Evolutionary conservation across 2,113 vertebrate genomes (phyloP).

Genomic region (human): GRCh38 chr4:19105501-19106000

Average conservation of each 20-base stretch:
- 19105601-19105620: not conserved
- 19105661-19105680: not conserved
- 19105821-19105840: not conserved
- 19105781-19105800: not conserved
- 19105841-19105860: not conserved
- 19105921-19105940: not conserved
- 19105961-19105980: not conserved
- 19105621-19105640: not conserved
- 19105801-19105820: not conserved
- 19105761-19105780: not conserved
- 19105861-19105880: not conserved
- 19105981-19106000: not conserved
- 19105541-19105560: not conserved
- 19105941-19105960: not conserved
- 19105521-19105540: not conserved
- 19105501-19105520: not conserved
- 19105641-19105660: not conserved
- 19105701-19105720: not conserved
- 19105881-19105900: not conserved
- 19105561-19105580: not conserved
- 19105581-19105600: not conserved
- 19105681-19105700: not conserved
- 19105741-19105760: not conserved
- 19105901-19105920: not conserved
- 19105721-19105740: not conserved